Base-by-base conservation (phyloP, 2,113 vertebrate species). In the Quiscalus mexicanus region DNA sequence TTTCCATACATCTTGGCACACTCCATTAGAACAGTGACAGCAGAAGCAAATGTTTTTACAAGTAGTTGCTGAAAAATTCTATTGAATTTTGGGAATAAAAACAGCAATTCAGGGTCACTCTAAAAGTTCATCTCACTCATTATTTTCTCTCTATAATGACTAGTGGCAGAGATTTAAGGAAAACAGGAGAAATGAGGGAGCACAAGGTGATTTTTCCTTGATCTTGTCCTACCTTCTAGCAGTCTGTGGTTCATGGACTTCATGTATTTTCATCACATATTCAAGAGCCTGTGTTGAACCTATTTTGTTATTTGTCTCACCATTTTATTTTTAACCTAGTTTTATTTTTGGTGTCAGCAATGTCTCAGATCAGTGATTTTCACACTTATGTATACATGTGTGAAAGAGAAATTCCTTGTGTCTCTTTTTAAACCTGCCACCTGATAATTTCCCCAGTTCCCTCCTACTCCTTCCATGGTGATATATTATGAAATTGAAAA, bases 1-100 rank as follows among this genome's bases (percentile, higher is more conserved):
- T 97, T 96, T 96, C 96, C 92, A 95, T 96, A 94, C 92, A 63
- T 97, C 87, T 94, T 97, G 95, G 95, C 90, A 87, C 84, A 96
- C 88, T 96, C 90, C 75, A 93, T 96, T 95, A 97, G 92, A 96
- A 95, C 85, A 94, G 93, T 95, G 95, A 97, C 95, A 96, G 92
- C 87, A 95, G 95, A 96, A 92, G 95, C 42, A 93, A 97, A 95
- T 90, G 89, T 86, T 94, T 55, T 96, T 96, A 87, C 90, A 95
- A 94, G 85, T 47, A 68, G 67, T 64, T 93, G 39, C 87, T 95
- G 82, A 91, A 92, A 91, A 85, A 81, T 42, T 82, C 52, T 86
- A 37, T 69, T 93, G 79, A 86, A 90, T 94, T 94, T 94, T 71
- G 63, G 71, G 88, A 95, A 86, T 79, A 80, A 83, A 79, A 92